Evolutionary conservation across 2,113 vertebrate genomes (phyloP), one percentile per base, ranked within the genome.

Genomic region (Lophura nycthemera): DNA sequence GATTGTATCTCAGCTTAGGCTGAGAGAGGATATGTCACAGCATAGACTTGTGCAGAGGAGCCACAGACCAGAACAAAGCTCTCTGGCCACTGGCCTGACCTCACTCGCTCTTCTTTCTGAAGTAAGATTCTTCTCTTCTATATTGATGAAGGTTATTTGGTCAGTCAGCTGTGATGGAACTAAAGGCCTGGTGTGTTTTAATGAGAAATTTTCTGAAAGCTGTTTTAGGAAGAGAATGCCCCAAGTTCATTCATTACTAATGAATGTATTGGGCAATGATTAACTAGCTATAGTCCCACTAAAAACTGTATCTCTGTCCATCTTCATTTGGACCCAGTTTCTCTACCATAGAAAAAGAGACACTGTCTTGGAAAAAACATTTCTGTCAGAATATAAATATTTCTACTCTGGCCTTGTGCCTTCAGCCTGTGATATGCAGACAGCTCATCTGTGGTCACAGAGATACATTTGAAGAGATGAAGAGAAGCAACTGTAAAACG

Each of bases 31-130:
- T 2, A 1, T 65, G 17, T 19, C 66, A 3, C 27, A 77, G 10
- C 6, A 64, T 14, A 24, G 42, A 11, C 2, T 0, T 18, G 13
- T 5, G 6, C 9, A 71, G 22, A 40, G 32, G 34, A 0, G 6
- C 25, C 10, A 17, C 36, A 25, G 17, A 54, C 7, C 9, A 72
- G 32, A 66, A 61, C 6, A 13, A 90, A 69, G 6, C 0, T 57
- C 34, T 66, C 20, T 65, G 8, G 11, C 10, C 36, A 54, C 24
- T 75, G 32, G 7, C 38, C 47, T 80, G 45, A 8, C 7, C 40
- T 73, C 16, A 54, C 54, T 60, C 65, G 3, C 14, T 52, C 14
- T 73, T 81, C 5, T 18, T 32, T 10, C 18, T 69, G 47, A 67
- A 73, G 12, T 32, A 42, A 64, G 12, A 54, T 42, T 85, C 42